Base-by-base conservation (phyloP, 2,888 invertebrate genomes). In the Hartigia nigra region DNA sequence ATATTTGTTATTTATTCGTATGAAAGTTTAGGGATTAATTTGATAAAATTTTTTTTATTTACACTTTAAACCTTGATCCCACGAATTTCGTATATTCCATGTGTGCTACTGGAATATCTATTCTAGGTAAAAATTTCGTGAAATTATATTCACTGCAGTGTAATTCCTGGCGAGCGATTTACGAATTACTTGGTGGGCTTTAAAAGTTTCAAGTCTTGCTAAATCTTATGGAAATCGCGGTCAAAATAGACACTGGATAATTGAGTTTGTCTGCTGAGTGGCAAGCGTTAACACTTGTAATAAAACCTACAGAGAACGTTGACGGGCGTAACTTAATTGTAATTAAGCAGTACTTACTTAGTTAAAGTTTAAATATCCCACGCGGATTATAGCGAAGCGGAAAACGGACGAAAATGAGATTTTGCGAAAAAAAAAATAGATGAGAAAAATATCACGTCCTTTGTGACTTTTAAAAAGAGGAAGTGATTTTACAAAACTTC, bases 331-430 rank as follows among this genome's bases (percentile, higher is more conserved):
- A 34, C n/a, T 72, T 72, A 72, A 72, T 72, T 72, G 34, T 72
- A 72, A 72, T 72, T 72, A 72, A 72, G 72, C 72, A 72, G 72
- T 34, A 72, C 72, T 72, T 72, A 72, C 32, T 23, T 55, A 55
- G 55, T 9, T 55, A 23, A 55, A 23, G 23, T 55, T 55, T 55
- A 55, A 55, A 55, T 1, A 23, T 55, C 9, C 55, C 23, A 55
- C 55, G 55, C 14, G 55, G 55, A n/a, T 2, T 55, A 55, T 55
- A 2, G 14, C n/a, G 23, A 9, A 23, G 55, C 23, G 23, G 23
- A 9, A 9, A 55, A 2, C 23, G 9, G 2, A 55, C 2, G 23
- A 55, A 55, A 55, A 55, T 1, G 1, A 55, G 23, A 55, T 55
- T 55, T 23, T 23, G 23, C n/a, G 23, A 14, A 55, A 55, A 55